Evolutionary conservation across 2,888 invertebrate genomes (phyloP).

Genomic region (Pterostichus madidus): DNA sequence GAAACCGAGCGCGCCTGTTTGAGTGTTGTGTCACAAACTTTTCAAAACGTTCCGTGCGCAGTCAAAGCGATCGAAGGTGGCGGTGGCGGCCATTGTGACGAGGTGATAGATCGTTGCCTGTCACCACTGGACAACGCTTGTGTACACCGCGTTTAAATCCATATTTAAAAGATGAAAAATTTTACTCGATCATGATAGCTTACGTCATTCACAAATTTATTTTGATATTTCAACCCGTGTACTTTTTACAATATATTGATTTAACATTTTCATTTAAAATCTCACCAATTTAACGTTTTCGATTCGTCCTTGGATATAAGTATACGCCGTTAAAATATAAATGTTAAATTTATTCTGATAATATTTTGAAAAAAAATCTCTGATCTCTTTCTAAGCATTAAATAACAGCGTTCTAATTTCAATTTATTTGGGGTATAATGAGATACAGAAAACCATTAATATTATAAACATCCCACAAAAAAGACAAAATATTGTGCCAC

Average conservation of each 20-base stretch:
- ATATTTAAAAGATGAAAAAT: slow-evolving; percentile 3
- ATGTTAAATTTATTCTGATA: slow-evolving; percentile 28
- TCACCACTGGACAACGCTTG: slow-evolving; percentile 21
- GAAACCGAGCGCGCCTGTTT: slow-evolving; percentile 35
- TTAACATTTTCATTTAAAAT: neutral
- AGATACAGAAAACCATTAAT: slow-evolving; percentile 35
- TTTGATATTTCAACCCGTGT: neutral
- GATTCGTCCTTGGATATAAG: neutral
- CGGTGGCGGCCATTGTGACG: slow-evolving; percentile 3
- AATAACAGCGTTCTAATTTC: slow-evolving; percentile 14
- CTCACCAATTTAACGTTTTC: neutral
- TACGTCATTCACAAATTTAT: slow-evolving; percentile 3
- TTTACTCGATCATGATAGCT: slow-evolving; percentile 19
- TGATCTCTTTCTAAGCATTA: slow-evolving; percentile 23
- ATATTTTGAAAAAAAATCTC: slow-evolving; percentile 19
- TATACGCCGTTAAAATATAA: neutral
- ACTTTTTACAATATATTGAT: neutral
- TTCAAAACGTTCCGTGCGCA: slow-evolving; percentile 40
- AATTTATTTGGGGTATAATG: slow-evolving; percentile 10
- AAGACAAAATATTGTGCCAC: slow-evolving; percentile 1
- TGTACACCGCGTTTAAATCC: slow-evolving; percentile 9
- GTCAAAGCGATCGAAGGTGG: slow-evolving; percentile 24
- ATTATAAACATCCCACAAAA: slow-evolving; percentile 25
- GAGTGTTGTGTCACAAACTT: slow-evolving; percentile 9
- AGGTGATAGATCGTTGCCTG: slow-evolving; percentile 39